These are phyloP conservation scores for Chromis chromis DNA, from an alignment of 2,797 vertebrate genomes.

Conservation along the genomic window DNA sequence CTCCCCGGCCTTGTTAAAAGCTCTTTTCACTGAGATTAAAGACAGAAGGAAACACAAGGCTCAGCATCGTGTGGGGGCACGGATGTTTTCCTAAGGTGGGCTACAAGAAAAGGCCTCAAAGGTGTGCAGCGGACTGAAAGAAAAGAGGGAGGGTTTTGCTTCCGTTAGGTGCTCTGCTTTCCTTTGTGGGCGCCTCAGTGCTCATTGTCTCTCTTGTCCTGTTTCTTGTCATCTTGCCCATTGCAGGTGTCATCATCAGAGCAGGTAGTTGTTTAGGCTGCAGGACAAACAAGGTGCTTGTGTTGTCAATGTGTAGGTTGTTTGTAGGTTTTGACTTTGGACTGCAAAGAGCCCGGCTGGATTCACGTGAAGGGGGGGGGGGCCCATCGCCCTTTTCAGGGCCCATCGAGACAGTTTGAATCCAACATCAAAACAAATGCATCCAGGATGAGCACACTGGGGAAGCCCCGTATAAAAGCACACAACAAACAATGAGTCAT, in stretches of 20 bases:
- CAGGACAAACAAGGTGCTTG: conserved; percentile 32
- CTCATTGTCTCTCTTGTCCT: conserved; percentile 47
- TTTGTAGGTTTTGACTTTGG: conserved; percentile 65
- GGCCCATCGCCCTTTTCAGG: conserved; percentile 16
- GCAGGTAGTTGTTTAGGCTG: conserved; percentile 54
- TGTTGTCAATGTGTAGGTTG: conserved; percentile 25
- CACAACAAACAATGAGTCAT: conserved; percentile 73
- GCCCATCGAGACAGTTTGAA: conserved; percentile 38
- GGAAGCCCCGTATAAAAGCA: conserved; percentile 51
- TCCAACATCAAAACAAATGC: conserved; percentile 55
- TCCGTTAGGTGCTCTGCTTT: conserved; percentile 60
- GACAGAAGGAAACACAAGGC: conserved; percentile 75
- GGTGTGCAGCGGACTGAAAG: conserved; percentile 68
- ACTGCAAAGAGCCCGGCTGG: background rate
- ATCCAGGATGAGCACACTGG: conserved; percentile 46
- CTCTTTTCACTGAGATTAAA: conserved; percentile 85
- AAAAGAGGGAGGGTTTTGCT: conserved; percentile 50
- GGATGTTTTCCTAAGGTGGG: conserved; percentile 87
- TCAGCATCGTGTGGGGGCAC: conserved; percentile 81
- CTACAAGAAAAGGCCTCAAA: conserved; percentile 74
- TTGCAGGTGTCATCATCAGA: conserved; percentile 47
- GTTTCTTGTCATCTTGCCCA: conserved; percentile 45
- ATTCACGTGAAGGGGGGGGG: too few relatives aligned
- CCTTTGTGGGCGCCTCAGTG: conserved; percentile 51
- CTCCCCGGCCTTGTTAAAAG: conserved; percentile 78